These are phyloP conservation scores for Fragum fragum DNA, from an alignment of 2,888 invertebrate genomes.

Conservation along the genomic window DNA sequence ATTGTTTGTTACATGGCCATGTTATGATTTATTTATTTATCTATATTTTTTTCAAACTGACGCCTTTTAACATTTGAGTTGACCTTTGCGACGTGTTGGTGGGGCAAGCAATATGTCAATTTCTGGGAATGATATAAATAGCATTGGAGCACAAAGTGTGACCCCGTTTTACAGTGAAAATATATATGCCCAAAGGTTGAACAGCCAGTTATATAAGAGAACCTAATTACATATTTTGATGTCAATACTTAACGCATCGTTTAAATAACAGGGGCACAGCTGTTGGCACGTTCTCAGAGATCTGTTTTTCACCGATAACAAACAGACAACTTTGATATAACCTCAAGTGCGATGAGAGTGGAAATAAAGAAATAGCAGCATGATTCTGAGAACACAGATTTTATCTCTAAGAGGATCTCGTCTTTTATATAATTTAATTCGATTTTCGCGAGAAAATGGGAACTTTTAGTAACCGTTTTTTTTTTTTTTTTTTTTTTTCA, in stretches of 20 bases:
- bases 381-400: background rate
- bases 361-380: background rate
- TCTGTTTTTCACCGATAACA: background rate
- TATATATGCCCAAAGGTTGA: background rate
- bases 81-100: too few species aligned
- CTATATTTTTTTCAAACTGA: too few species aligned
- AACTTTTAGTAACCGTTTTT: too few species aligned
- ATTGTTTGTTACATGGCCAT: too few species aligned
- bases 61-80: too few species aligned
- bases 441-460: background rate
- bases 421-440: too few species aligned
- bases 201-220: background rate
- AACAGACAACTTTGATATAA: background rate
- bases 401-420: background rate
- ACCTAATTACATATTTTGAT: background rate
- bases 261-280: constrained; percentile 6
- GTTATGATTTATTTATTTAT: too few species aligned
- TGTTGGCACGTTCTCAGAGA: background rate
- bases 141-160: too few species aligned
- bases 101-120: too few species aligned
- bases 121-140: too few species aligned
- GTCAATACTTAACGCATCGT: background rate
- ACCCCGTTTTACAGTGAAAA: too few species aligned
- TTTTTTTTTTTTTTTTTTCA: too few species aligned
- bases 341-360: background rate